Conservation (phyloP, 1,140 invertebrate genomes). For the Xylocopa sonorina region DNA sequence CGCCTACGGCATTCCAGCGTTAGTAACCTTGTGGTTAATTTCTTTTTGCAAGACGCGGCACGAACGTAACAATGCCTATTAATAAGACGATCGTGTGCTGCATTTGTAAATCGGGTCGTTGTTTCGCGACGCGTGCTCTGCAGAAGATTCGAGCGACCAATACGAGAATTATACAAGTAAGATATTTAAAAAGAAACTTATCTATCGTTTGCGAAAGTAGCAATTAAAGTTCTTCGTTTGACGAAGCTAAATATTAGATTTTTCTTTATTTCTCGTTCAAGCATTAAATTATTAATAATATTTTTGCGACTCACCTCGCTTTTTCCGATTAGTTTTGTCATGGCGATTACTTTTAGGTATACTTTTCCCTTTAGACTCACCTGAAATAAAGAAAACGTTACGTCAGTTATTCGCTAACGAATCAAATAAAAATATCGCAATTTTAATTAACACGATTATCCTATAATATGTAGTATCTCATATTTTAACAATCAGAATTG, state of each 20-base stretch:
- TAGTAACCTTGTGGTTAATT: slow-evolving; percentile 62
- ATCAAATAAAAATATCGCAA: no score
- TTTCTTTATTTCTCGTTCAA: no score
- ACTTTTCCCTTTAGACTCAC: slow-evolving; percentile 76
- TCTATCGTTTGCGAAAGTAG: no score
- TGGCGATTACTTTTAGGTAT: slow-evolving; percentile 63
- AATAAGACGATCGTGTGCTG: slow-evolving; percentile 23
- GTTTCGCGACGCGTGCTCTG: neutral
- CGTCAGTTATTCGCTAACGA: no score
- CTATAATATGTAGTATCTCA: no score
- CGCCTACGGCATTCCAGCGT: slow-evolving; percentile 59
- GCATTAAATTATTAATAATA: no score
- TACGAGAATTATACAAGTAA: no score
- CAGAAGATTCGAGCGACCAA: neutral
- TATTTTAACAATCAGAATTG: no score
- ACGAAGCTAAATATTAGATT: no score
- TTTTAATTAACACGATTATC: no score
- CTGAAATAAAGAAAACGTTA: slow-evolving; percentile 71
- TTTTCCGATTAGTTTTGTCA: slow-evolving; percentile 52
- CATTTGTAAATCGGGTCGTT: slow-evolving; percentile 10
- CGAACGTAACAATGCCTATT: slow-evolving; percentile 47
- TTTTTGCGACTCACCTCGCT: slow-evolving; percentile 71
- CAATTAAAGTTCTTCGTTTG: no score
- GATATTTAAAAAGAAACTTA: no score
- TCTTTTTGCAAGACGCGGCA: slow-evolving; percentile 29